Evolutionary conservation across 2,888 invertebrate genomes (phyloP), one percentile per base, ranked within the genome.

Genomic region (Formica aserva): DNA sequence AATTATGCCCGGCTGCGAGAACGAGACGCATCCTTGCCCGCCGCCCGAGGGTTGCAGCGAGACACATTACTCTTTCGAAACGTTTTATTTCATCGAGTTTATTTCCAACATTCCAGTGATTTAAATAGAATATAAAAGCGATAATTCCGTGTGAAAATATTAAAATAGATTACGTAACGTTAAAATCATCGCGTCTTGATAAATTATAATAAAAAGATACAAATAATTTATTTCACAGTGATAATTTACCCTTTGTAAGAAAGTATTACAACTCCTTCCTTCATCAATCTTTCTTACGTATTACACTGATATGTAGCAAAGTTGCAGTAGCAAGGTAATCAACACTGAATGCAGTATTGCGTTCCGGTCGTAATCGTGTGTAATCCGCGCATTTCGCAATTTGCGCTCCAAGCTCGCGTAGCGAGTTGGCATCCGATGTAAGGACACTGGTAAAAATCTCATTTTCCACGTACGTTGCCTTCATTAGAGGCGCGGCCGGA

Each of bases 1-100:
- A 92, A 92, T 92, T 92, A 92, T 86, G 85, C 83, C 84, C 78
- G 84, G 85, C 81, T 85, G 88, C 86, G 76, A 87, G 87, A 82
- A 88, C 76, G 82, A 82, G 82, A 62, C 69, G 57, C 81, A 76
- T 57, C 60, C 60, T n/a, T 65, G 57, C 15, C 45, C 6, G 5
- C n/a, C 48, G 5, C n/a, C 48, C 52, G 52, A 52, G 52, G 6
- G 8, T 48, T 8, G 15, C 15, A 45, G 45, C 45, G 45, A 45
- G 45, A 48, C 48, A 13, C 48, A 48, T 48, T 18, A 8, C 18
- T 18, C 11, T 62, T 26, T 11, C 5, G 6, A 9, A 41, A 4
- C 32, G 13, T 32, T 45, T n/a, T 45, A 9, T 75, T 22, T 1
- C 32, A 15, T 45, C 4, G 3, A 55, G n/a, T 57, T 60, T 60